Evolutionary conservation across 1,140 invertebrate genomes (phyloP), one percentile per base, ranked within the genome.

Genomic region (Scaptomyza montana): DNA sequence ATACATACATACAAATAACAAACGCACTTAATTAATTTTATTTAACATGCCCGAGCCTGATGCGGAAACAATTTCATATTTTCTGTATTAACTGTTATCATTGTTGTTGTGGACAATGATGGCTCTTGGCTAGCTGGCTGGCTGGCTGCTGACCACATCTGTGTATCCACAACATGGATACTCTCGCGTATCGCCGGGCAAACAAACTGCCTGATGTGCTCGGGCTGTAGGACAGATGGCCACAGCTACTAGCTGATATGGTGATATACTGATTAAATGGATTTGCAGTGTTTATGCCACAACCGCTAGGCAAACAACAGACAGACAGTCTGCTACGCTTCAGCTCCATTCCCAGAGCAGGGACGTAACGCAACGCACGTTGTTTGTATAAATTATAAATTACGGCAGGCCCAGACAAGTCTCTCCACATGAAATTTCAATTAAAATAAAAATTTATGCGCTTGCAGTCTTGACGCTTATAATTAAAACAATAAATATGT

Each of bases 21-120:
- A 80, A 77, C 68, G 77, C 64, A 70, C 74, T 86, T 84, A 84
- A 84, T 84, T 80, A 86, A 84, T 86, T 84, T 84, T 80, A 72
- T 86, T 80, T 77, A 80, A 80, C 77, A 70, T 70, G 68, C 43
- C 77, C 30, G 67, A 67, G 62, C 12, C 68, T 62, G 73, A 74
- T 64, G 51, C 45, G 57, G 67, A 73, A 74, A 80, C 73, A 80
- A 67, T 86, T 86, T 86, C 77, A 84, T 80, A 84, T 86, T 86
- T 80, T 69, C 51, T 77, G 75, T 86, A 82, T 84, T 80, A 86
- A 80, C 68, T 77, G 61, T 74, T 77, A 78, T 81, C 50, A 63
- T 67, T 59, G 68, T 47, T 59, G 72, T 19, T 62, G 47, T 51
- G 13, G 59, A 62, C 36, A 45, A 47, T 60, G 39, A n/a, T 43